These are phyloP conservation scores for Mythimna loreyi DNA, from an alignment of 2,888 invertebrate genomes.

Conservation along the genomic window DNA sequence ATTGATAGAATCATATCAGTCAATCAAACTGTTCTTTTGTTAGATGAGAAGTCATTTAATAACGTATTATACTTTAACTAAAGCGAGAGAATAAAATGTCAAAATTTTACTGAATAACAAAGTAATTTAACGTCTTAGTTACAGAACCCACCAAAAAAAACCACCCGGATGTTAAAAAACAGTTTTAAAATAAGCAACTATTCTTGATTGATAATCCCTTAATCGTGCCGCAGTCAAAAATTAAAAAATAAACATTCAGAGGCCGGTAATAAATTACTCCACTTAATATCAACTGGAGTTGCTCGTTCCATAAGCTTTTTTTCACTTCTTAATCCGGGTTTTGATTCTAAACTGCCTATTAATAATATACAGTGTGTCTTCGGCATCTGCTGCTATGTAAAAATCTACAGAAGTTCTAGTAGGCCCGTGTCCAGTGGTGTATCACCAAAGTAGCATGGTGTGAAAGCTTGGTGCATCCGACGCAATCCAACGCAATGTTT, in stretches of 20 bases:
- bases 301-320: conserved; percentile 44
- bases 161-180: conserved; percentile 9
- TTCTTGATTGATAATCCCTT: conserved; percentile 21
- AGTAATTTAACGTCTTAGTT: no score
- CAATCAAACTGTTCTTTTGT: no score
- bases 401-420: not conserved
- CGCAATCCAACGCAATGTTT: no score
- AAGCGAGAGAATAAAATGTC: no score
- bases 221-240: conserved; percentile 6
- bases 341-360: conserved; percentile 41
- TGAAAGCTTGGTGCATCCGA: no score
- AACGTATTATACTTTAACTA: no score
- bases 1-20: no score
- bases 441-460: no score
- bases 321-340: conserved; percentile 54
- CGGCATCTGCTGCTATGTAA: not conserved
- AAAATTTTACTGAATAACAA: no score
- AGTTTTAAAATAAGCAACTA: conserved; percentile 1
- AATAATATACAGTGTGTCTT: conserved; percentile 32
- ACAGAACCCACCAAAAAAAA: not conserved
- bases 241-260: conserved; percentile 33
- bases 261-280: conserved; percentile 39
- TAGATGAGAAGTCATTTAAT: no score
- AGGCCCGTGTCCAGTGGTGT: no score
- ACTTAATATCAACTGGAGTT: conserved; percentile 21